Evolutionary conservation across 2,113 vertebrate species (phyloP), one percentile per base, ranked within the genome.

Genomic region (Actenoides hombroni): DNA sequence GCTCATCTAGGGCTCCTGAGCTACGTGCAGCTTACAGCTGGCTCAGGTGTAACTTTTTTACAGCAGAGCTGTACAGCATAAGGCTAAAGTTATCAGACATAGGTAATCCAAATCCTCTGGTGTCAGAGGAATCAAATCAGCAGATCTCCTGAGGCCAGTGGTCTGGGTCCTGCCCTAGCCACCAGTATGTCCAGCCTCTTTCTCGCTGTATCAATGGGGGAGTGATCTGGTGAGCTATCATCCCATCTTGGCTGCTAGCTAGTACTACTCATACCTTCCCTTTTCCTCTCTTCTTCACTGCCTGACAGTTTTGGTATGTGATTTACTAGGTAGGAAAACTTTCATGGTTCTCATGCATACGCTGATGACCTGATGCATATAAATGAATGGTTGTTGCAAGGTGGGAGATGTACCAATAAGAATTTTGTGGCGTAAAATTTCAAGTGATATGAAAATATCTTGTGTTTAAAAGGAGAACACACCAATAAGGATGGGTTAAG

Each of bases 261-360:
- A 16, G n/a, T 10, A 28, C 11, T 87, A 7, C n/a, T 6, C 2
- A 0, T 51, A 48, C 16, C 29, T 73, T 89, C 42, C 18, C 16
- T 59, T 71, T 68, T 81, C 40, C 11, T 63, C 54, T 4, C 0
- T 35, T 74, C 54, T 57, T 65, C 28, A 23, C 28, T 3, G 1
- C 31, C 29, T 15, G 14, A 23, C 40, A 40, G 1, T 35, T 75
- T 49, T 31, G 23, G 6, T 40, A 12, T 0, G 0, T 16, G 25
- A 23, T 21, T 82, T 85, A 16, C n/a, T n/a, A 51, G 46, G 33
- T n/a, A 24, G 76, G 40, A 78, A 71, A 49, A 48, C 48, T 63
- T 63, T 67, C 31, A 24, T 16, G 65, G 35, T 44, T 64, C 44
- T 88, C 1, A 1, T 42, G 33, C 21, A 31, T 28, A 14, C 4